Evolutionary conservation across 2,797 vertebrate species (phyloP).

Genomic region (Fundulus diaphanus): DNA sequence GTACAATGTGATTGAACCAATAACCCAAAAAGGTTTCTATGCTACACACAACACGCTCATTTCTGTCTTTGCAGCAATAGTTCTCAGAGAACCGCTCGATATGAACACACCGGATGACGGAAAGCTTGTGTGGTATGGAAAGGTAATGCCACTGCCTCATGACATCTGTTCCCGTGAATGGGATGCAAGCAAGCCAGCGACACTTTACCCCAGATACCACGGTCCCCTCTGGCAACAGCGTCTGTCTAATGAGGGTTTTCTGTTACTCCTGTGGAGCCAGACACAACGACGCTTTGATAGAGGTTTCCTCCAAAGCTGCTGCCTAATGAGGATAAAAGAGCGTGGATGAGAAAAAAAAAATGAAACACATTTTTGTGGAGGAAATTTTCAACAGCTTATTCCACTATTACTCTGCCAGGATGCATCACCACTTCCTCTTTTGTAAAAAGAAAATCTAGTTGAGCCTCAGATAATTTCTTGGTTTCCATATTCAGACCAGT

Average conservation of each 20-base stretch:
- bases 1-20: slow-evolving; percentile 43
- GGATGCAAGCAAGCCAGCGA: slow-evolving; percentile 52
- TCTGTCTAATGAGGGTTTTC: slow-evolving; percentile 71
- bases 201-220: slow-evolving; percentile 68
- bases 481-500: background rate
- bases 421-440: background rate
- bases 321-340: slow-evolving; percentile 26
- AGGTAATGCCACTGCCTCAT: slow-evolving; percentile 34
- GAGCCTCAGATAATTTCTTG: background rate
- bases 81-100: slow-evolving; percentile 8
- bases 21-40: slow-evolving; percentile 1
- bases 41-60: slow-evolving; percentile 3
- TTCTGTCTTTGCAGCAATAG: background rate
- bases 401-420: background rate
- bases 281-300: slow-evolving; percentile 56
- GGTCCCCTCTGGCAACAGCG: slow-evolving; percentile 64
- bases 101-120: slow-evolving; percentile 20
- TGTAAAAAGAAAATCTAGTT: background rate
- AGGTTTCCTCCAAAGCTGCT: slow-evolving; percentile 26
- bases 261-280: slow-evolving; percentile 57
- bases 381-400: background rate
- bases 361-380: background rate
- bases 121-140: slow-evolving; percentile 60
- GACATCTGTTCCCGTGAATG: slow-evolving; percentile 65
- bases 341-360: background rate